phyloP scores from a whole-genome alignment of 2,888 invertebrate genomes.

The Lycophotia porphyrea region DNA sequence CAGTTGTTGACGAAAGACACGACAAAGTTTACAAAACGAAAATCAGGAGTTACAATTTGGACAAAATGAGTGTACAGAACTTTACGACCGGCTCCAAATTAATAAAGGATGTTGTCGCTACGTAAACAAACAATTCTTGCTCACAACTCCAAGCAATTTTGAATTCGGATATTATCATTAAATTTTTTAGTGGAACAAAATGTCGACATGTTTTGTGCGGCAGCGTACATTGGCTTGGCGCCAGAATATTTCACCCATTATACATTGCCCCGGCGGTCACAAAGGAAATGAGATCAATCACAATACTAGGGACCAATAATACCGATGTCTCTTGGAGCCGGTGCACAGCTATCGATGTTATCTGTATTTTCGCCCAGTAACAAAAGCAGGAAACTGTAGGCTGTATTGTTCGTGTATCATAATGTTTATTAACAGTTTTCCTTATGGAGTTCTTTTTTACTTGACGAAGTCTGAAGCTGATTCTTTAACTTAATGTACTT shows the following conservation, averaged over 20 bases:
- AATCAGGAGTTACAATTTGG: background rate
- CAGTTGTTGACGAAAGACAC: background rate
- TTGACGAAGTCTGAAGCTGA: conserved; percentile 7
- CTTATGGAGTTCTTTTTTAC: conserved; percentile 17
- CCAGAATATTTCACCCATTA: conserved; percentile 84
- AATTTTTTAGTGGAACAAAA: conserved; percentile 73
- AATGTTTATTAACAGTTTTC: conserved; percentile 38
- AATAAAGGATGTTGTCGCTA: conserved; percentile 29
- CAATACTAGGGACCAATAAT: conserved; percentile 67
- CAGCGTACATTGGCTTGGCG: conserved; percentile 78
- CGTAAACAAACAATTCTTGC: conserved; percentile 46
- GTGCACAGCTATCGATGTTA: conserved; percentile 41
- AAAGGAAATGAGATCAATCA: conserved; percentile 84
- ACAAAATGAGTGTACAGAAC: conserved; percentile 12
- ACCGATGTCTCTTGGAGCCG: conserved; percentile 55
- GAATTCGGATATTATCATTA: conserved; percentile 65
- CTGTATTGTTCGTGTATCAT: conserved; percentile 15
- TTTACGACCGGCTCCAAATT: conserved; percentile 23
- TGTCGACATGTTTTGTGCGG: conserved; percentile 78
- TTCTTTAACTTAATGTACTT: background rate
- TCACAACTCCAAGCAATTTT: conserved; percentile 40
- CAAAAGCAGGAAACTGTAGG: conserved; percentile 45
- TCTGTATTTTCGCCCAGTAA: conserved; percentile 31
- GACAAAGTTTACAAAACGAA: conserved; percentile 13
- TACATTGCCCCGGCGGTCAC: conserved; percentile 78